Base-by-base conservation (phyloP, 2,113 vertebrate species). In the Hystrix cristata region DNA sequence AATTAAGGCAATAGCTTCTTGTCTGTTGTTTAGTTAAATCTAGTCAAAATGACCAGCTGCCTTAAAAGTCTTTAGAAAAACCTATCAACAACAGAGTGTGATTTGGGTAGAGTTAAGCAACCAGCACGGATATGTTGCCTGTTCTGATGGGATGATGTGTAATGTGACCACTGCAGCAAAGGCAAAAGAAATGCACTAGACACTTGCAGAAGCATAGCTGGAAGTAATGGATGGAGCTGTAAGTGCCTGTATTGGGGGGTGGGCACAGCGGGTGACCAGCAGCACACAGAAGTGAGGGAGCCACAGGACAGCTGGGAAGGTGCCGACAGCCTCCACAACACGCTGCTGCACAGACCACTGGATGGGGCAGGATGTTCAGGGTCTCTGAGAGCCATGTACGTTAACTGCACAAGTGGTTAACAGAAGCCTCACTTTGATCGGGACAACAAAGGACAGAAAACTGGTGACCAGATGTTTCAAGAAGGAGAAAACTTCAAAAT, bases 401-500 rank as follows among this genome's bases (percentile, higher is more conserved):
- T 27, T 48, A 72, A 38, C 69, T 31, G 48, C 34, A 59, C 43
- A 25, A 19, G 74, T 0, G 79, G 53, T 65, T 43, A 85, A 87
- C 60, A 25, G 67, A 85, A 86, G 14, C 10, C 72, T 43, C 46
- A 29, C 31, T 92, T 43, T 46, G 57, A 38, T 89, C 34, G 94
- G 34, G 38, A 43, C 76, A 86, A 91, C 25, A 87, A 57, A 93
- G 82, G 64, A 64, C 64, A 91, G 74, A 84, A 89, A 79, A 91
- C 23, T 53, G 64, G 57, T 48, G 67, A 83, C 5, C 21, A 85
- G 34, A 78, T 78, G 60, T 90, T 94, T 95, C 31, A 95, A 76
- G 64, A 90, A 60, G 80, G 65, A 78, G 13, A 71, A 92, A 90
- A 62, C 55, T 95, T 96, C 69, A 84, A 60, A 95, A 90, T 4